Conservation (phyloP, 2,113 vertebrate genomes). For the Myrmecobius fasciatus region DNA sequence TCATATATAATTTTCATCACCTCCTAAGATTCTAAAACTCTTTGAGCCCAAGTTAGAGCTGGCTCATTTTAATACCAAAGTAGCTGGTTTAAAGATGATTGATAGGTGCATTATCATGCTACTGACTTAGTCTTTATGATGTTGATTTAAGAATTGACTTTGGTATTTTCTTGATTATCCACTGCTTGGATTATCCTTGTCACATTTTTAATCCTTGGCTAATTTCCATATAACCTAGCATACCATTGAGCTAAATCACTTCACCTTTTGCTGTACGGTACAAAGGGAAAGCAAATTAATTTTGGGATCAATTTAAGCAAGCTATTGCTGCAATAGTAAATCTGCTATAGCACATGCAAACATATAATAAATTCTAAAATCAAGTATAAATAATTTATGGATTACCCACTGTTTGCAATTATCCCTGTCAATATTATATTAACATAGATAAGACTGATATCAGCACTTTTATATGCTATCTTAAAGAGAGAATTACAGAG, state of each 20-base stretch:
- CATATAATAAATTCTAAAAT: constrained; percentile 67
- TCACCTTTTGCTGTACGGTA: constrained; percentile 40
- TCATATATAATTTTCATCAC: neutral
- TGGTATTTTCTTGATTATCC: neutral
- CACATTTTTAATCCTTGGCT: constrained; percentile 42
- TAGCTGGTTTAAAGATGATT: neutral
- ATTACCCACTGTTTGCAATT: constrained; percentile 51
- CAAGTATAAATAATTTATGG: constrained; percentile 62
- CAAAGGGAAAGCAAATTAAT: constrained; percentile 44
- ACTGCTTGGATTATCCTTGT: constrained; percentile 5
- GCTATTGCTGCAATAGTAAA: constrained; percentile 60
- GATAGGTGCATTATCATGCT: neutral
- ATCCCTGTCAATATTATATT: constrained; percentile 55
- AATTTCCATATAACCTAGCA: neutral
- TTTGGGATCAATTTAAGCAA: constrained; percentile 61
- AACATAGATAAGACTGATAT: constrained; percentile 53
- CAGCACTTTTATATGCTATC: constrained; percentile 56
- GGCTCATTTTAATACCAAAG: neutral
- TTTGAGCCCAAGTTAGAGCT: neutral
- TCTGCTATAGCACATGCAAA: constrained; percentile 41
- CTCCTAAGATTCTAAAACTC: neutral
- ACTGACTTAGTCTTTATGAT: neutral
- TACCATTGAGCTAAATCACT: constrained; percentile 21
- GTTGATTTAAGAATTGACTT: neutral
- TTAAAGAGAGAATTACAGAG: constrained; percentile 21